These are phyloP conservation scores for Lasioglossum vierecki DNA, from an alignment of 2,888 invertebrate genomes.

Conservation along the genomic window DNA sequence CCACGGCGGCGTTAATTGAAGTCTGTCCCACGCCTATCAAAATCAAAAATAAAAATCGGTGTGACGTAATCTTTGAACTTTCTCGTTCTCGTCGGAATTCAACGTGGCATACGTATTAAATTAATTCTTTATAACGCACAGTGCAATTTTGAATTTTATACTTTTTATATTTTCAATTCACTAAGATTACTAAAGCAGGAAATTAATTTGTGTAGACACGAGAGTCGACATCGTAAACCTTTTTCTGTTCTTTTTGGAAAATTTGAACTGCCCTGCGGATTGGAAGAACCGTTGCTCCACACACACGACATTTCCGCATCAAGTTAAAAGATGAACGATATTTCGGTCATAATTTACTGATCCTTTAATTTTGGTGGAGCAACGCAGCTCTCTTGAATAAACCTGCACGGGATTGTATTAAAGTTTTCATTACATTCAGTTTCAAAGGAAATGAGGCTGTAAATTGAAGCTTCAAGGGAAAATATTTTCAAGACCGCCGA, in stretches of 20 bases:
- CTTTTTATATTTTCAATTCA: no score
- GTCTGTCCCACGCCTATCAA: background rate
- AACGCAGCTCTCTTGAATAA: background rate
- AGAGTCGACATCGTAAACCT: background rate
- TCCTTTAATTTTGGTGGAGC: background rate
- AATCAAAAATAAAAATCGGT: background rate
- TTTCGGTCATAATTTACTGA: background rate
- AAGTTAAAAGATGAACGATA: background rate
- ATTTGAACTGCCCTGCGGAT: background rate
- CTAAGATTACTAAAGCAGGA: background rate
- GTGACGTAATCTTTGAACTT: background rate
- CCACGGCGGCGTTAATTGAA: background rate
- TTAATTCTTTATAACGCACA: background rate
- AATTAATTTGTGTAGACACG: background rate
- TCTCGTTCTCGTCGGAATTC: background rate
- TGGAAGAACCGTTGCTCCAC: background rate
- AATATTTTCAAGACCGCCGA: slow-evolving; percentile 3
- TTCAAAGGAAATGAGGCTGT: slow-evolving; percentile 3
- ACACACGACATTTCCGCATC: background rate
- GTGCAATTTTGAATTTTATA: no score
- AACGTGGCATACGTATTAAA: background rate
- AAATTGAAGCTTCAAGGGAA: background rate
- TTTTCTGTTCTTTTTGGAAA: background rate
- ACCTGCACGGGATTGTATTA: background rate
- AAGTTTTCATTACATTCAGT: slow-evolving; percentile 5